phyloP scores from a whole-genome alignment of 53 echinoderm and acorn worm species.

The Paelopatides confundens region DNA sequence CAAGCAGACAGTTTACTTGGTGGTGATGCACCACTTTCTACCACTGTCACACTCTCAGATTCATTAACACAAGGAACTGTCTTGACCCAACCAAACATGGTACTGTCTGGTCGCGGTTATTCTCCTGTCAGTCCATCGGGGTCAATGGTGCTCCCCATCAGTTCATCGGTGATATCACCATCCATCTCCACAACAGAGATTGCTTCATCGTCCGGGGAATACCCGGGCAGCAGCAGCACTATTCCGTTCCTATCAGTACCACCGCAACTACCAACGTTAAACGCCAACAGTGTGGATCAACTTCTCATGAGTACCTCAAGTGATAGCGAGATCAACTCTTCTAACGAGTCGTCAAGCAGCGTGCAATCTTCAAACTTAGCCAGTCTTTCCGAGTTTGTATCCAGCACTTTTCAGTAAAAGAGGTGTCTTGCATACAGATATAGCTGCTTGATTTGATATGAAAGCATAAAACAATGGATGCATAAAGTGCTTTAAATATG shows the following conservation, averaged over 20 bases:
- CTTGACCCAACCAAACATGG: not conserved
- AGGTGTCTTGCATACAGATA: too few species aligned
- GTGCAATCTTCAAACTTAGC: slow-evolving; percentile 50
- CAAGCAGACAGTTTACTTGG: not conserved
- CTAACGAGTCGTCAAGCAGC: not conserved
- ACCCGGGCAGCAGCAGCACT: not conserved
- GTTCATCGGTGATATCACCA: not conserved
- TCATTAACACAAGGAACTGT: not conserved
- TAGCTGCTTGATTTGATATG: too few species aligned
- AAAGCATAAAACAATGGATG: too few species aligned
- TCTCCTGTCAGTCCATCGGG: not conserved
- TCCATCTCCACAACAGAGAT: not conserved
- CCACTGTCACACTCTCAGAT: not conserved
- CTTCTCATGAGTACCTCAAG: slow-evolving; percentile 12
- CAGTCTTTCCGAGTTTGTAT: slow-evolving; percentile 50
- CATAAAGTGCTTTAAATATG: too few species aligned
- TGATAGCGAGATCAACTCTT: not conserved
- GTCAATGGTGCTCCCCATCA: not conserved
- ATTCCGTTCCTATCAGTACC: slow-evolving; percentile 7
- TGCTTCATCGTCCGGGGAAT: not conserved
- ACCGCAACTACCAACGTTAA: slow-evolving; percentile 19
- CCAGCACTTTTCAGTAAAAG: slow-evolving; percentile 23
- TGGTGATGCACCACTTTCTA: not conserved
- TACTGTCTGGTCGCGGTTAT: not conserved
- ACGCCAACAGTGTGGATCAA: slow-evolving; percentile 30